Evolutionary conservation across 2,797 vertebrate genomes (phyloP).

Genomic region (Alosa sapidissima): DNA sequence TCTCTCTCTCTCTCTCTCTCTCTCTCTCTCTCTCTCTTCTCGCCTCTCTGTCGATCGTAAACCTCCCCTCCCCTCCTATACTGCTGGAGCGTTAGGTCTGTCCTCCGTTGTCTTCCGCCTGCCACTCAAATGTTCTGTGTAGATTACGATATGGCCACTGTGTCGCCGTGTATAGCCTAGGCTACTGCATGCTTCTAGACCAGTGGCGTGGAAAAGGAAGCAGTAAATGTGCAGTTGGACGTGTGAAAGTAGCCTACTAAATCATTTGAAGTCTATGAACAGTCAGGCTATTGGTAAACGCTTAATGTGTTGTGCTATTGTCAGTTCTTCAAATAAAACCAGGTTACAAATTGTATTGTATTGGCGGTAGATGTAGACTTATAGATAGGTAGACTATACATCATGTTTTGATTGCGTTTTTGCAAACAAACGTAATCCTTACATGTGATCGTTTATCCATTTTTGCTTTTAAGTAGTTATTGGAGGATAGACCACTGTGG

Average conservation of each 20-base stretch:
- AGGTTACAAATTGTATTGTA: neutral
- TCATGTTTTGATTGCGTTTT: neutral
- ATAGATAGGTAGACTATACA: neutral
- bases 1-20: slow-evolving; percentile 38
- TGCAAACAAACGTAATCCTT: too few relatives aligned
- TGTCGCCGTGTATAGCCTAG: neutral
- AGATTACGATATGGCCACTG: neutral
- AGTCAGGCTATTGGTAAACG: neutral
- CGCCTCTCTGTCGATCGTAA: slow-evolving; percentile 31
- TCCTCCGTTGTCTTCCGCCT: slow-evolving; percentile 63
- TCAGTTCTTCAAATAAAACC: neutral
- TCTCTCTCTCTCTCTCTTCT: slow-evolving; percentile 38
- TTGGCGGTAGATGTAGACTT: neutral
- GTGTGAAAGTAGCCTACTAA: neutral
- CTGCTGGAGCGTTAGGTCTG: slow-evolving; percentile 37
- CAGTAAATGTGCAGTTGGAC: neutral
- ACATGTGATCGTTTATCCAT: neutral
- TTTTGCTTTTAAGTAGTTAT: neutral
- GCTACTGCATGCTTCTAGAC: neutral
- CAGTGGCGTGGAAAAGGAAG: neutral
- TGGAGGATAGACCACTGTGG: neutral
- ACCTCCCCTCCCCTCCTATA: slow-evolving; percentile 28
- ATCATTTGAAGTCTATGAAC: neutral
- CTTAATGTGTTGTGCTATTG: neutral
- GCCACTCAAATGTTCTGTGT: slow-evolving; percentile 47